Evolutionary conservation across 2,113 vertebrate genomes (phyloP), one percentile per base, ranked within the genome.

Genomic region (Notechis scutatus): DNA sequence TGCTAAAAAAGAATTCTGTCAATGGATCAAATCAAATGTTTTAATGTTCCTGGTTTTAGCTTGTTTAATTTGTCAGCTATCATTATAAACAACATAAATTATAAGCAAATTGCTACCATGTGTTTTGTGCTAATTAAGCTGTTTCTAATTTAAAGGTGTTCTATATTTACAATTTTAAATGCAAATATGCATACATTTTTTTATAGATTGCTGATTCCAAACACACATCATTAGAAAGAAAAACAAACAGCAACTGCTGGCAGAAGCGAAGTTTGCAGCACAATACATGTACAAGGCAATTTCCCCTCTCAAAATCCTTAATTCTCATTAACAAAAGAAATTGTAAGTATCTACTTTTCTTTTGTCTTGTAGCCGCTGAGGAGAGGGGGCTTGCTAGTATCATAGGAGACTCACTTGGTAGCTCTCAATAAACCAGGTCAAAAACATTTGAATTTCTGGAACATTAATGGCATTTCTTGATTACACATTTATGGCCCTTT

Each of bases 41-140:
- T 69, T n/a, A 2, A 12, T 0, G 2, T 64, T 81, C 54, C 26
- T 29, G 54, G 90, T 95, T 95, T 90, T 93, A 94, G 50, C 9
- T 45, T 34, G 54, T 92, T 74, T 92, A 6, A 88, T 95, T 59
- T 10, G 94, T 21, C 85, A 86, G 81, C 64, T 93, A 89, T 87
- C 81, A 55, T 92, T 81, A 86, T 45, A 91, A 95, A 94, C 90
- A 26, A 94, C 93, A 94, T n/a, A 61, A 61, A 92, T 91, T 52
- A 64, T 29, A 93, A 88, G 24, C 12, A 94, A 94, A 45, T 94
- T 90, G 91, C 86, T 14, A 87, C 50, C 81, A 74, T 94, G 88
- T 87, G 88, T 88, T 52, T 3, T 92, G 50, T 18, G 34, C 69
- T 93, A 94, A 95, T 95, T 93, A 69, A 42, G 34, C 34, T 87